Base-by-base conservation (phyloP, 2,113 vertebrate genomes). In the Pyxicephalus adspersus region DNA sequence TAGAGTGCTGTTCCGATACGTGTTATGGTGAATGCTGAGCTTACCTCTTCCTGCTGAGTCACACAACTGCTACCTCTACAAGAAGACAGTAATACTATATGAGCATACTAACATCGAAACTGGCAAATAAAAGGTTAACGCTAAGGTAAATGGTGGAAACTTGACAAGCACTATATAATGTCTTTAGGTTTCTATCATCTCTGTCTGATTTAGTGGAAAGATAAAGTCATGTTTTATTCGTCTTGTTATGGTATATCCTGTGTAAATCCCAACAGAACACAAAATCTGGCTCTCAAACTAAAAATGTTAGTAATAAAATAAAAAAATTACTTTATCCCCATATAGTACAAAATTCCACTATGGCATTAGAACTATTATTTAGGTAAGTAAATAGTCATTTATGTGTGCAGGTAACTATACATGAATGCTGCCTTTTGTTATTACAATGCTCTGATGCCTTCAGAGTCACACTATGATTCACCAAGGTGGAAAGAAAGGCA, bases 11-110 rank as follows among this genome's bases (percentile, higher is more conserved):
- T 80, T 83, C 76, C 76, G 18, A 57, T 77, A 64, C 65, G 70
- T 81, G 51, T 45, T 68, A 28, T 54, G 26, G 61, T 67, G 52
- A 74, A 51, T 13, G 70, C 16, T 57, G 19, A 73, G 63, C 19
- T 81, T 70, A 83, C 22, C 67, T 54, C 58, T 81, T 79, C 60
- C 22, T 25, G 57, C 71, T 76, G 57, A 55, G 22, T 77, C 71
- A 73, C 22, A 23, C 28, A 29, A 18, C 80, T 52, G 60, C 34
- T 61, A 55, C 19, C 26, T 26, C 28, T 55, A 23, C 54, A 67
- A 34, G 25, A 60, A 5, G 3, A 77, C 55, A 66, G 15, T 34
- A 18, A 38, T 67, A 64, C 57, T 20, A 7, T 38, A 26, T 61
- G 45, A 64, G 45, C 55, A 63, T 26, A 29, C 58, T 51, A 73